phyloP scores from a whole-genome alignment of 2,888 invertebrate species.

The Rutpela maculata region DNA sequence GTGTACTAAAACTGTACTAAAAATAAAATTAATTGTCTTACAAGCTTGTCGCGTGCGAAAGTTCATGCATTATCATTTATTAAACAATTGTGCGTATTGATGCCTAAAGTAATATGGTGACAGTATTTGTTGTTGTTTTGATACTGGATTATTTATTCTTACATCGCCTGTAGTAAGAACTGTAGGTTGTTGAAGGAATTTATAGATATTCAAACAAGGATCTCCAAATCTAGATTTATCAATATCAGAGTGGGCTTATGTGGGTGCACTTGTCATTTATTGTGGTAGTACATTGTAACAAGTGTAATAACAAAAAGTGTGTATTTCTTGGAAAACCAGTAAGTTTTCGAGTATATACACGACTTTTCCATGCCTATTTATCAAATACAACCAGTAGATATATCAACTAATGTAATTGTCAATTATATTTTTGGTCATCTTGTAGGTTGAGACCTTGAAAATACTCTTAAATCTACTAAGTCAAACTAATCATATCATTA shows the following conservation, averaged over 20 bases:
- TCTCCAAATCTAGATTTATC: slow-evolving; percentile 1
- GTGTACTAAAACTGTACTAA: no score
- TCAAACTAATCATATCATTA: not conserved
- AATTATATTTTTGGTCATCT: slow-evolving; percentile 20
- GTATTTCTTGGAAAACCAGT: not conserved
- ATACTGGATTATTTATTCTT: not conserved
- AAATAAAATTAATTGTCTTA: no score
- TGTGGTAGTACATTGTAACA: not conserved
- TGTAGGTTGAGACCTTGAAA: slow-evolving; percentile 29
- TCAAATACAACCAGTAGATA: not conserved
- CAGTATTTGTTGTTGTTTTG: not conserved
- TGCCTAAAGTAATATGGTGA: no score
- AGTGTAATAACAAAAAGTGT: not conserved
- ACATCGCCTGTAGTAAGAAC: not conserved
- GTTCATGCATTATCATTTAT: no score
- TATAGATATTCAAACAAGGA: not conserved
- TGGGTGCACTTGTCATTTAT: not conserved
- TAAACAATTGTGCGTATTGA: no score
- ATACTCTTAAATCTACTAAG: slow-evolving; percentile 10
- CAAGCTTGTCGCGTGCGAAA: no score
- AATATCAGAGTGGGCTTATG: not conserved
- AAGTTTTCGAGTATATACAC: not conserved
- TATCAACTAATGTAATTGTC: slow-evolving; percentile 2
- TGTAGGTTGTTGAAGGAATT: not conserved
- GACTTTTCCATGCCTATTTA: not conserved